phyloP scores from a whole-genome alignment of 1,140 invertebrate species.

The Littorina saxatilis region DNA sequence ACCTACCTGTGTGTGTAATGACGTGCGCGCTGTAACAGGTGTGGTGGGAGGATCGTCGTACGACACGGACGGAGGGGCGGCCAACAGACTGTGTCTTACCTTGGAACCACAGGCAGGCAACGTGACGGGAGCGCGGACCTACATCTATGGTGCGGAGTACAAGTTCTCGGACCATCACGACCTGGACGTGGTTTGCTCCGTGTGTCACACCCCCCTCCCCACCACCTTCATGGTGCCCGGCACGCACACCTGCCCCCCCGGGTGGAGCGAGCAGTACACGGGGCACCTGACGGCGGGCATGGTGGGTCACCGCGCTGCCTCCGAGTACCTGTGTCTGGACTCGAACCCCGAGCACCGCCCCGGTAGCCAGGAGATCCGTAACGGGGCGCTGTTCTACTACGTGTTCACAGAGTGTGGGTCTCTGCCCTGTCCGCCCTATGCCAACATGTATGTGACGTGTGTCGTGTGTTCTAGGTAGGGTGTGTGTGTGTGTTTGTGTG shows the following conservation, averaged over 20 bases:
- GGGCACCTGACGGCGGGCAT: constrained; percentile 37
- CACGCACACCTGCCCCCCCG: constrained; percentile 18
- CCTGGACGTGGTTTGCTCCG: constrained; percentile 32
- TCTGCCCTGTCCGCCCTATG: constrained; percentile 32
- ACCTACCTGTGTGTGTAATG: too few species aligned
- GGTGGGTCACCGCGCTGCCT: constrained; percentile 29
- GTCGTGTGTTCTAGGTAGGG: constrained; percentile 29
- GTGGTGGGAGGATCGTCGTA: constrained; percentile 30
- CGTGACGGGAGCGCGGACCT: constrained; percentile 26
- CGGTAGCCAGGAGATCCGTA: constrained; percentile 29
- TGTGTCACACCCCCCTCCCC: constrained; percentile 21
- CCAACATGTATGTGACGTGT: constrained; percentile 35
- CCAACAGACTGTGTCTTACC: constrained; percentile 36
- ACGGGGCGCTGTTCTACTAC: constrained; percentile 37
- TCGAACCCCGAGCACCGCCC: constrained; percentile 14
- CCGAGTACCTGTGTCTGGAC: constrained; percentile 34
- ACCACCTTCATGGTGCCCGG: constrained; percentile 36
- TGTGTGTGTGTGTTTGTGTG: constrained; percentile 10
- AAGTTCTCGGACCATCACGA: constrained; percentile 35
- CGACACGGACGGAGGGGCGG: constrained; percentile 32
- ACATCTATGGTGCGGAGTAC: constrained; percentile 35
- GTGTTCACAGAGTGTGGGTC: constrained; percentile 31
- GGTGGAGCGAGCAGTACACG: constrained; percentile 15
- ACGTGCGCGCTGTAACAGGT: too few species aligned
- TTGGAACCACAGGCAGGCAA: constrained; percentile 2